Conservation (phyloP, 2,113 vertebrate genomes). For the Brachirus orientalis region DNA sequence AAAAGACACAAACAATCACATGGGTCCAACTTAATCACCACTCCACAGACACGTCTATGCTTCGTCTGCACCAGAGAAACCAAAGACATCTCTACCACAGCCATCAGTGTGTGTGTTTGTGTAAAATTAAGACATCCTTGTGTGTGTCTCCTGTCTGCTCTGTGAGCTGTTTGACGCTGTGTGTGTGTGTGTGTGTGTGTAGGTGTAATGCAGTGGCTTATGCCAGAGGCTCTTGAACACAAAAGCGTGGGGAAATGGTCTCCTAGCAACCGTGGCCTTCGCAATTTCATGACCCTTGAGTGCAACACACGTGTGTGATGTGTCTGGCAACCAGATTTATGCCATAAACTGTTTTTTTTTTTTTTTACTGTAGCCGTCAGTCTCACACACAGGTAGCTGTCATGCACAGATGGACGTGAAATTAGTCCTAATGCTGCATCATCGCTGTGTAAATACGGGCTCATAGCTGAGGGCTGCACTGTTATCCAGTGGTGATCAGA, state of each 20-base stretch:
- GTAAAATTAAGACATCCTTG: not conserved
- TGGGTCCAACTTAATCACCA: not conserved
- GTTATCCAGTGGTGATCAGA: not conserved
- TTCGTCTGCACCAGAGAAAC: not conserved
- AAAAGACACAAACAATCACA: not conserved
- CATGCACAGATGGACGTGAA: not conserved
- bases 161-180: slow-evolving; percentile 3
- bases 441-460: slow-evolving; percentile 1
- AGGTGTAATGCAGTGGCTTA: slow-evolving; percentile 21
- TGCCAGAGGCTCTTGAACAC: slow-evolving; percentile 32
- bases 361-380: not conserved
- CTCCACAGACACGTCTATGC: not conserved
- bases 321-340: slow-evolving; percentile 17
- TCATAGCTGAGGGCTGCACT: not conserved
- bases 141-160: slow-evolving; percentile 18
- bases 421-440: not conserved
- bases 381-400: not conserved
- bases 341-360: slow-evolving; percentile 4
- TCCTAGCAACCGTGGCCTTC: slow-evolving; percentile 69
- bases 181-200: slow-evolving; percentile 4
- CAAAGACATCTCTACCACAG: not conserved
- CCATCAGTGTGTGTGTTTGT: slow-evolving; percentile 4
- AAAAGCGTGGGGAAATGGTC: slow-evolving; percentile 58
- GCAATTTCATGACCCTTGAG: slow-evolving; percentile 57
- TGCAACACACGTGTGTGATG: slow-evolving; percentile 56